Conservation (phyloP, 53 echinoderm and acorn worm genomes). For the Patiria pectinifera region DNA sequence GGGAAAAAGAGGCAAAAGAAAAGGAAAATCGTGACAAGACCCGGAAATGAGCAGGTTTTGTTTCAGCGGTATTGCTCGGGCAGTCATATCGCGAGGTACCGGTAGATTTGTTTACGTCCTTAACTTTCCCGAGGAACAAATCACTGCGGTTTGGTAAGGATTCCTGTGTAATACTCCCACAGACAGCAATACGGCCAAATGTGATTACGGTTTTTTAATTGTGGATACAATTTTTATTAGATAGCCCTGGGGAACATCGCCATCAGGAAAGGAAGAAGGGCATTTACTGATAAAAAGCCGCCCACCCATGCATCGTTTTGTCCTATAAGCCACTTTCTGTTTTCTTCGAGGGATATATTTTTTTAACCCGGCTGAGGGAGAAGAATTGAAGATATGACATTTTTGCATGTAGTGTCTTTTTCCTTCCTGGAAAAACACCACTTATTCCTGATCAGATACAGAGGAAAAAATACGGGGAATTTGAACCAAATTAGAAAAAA, state of each 20-base stretch:
- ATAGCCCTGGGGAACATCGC: not conserved
- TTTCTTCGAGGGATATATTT: no score
- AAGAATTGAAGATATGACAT: not conserved
- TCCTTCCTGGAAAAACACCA: not conserved
- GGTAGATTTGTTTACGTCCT: constrained; percentile 28
- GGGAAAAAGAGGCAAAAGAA: not conserved
- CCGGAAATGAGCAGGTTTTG: constrained; percentile 12
- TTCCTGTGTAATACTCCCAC: not conserved
- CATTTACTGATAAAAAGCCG: not conserved
- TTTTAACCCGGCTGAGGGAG: not conserved
- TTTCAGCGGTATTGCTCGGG: not conserved
- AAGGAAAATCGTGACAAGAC: not conserved
- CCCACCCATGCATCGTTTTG: no score
- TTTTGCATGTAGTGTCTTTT: not conserved
- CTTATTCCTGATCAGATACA: not conserved
- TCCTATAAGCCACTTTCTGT: no score
- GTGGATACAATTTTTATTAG: not conserved
- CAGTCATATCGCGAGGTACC: not conserved
- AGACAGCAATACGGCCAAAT: not conserved
- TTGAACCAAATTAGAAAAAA: not conserved
- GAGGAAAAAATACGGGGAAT: not conserved
- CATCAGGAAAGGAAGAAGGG: not conserved
- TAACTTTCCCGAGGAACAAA: not conserved
- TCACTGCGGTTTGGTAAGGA: not conserved
- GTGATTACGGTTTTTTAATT: not conserved